phyloP scores from a whole-genome alignment of 2,888 invertebrate species.

The Fragum sueziense region DNA sequence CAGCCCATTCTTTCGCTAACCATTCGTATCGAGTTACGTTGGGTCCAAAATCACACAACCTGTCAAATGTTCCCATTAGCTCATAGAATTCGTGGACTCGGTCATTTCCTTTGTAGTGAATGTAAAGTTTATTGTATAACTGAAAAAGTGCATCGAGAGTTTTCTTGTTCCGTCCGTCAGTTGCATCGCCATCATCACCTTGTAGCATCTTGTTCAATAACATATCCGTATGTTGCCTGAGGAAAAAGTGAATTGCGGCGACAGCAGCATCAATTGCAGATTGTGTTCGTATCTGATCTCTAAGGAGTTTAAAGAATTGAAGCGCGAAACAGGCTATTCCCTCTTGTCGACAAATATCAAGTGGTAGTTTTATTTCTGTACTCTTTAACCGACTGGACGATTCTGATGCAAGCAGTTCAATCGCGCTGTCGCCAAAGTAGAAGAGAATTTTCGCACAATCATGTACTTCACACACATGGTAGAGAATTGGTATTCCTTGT shows the following conservation, averaged over 20 bases:
- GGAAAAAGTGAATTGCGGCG: slow-evolving; percentile 12
- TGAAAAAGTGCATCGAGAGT: not conserved
- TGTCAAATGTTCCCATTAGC: not conserved
- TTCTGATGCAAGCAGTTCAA: not conserved
- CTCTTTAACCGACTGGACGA: not conserved
- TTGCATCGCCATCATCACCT: not conserved
- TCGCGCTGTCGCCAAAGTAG: not conserved
- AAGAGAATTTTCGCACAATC: not conserved
- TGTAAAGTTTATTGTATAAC: not conserved
- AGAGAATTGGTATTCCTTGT: not conserved
- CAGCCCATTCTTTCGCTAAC: not conserved
- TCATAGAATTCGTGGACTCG: too few relatives aligned
- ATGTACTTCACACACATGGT: slow-evolving; percentile 1
- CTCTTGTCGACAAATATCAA: not conserved
- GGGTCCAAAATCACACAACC: not conserved
- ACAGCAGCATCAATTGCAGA: not conserved
- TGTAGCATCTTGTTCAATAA: not conserved
- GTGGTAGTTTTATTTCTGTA: not conserved
- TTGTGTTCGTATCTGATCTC: not conserved
- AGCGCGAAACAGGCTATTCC: slow-evolving; percentile 2
- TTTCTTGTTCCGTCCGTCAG: not conserved
- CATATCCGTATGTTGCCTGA: not conserved
- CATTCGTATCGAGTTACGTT: not conserved
- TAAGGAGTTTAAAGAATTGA: not conserved
- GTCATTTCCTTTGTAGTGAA: too few relatives aligned